phyloP scores from a whole-genome alignment of 2,888 invertebrate species.

The Hylaea fasciaria region DNA sequence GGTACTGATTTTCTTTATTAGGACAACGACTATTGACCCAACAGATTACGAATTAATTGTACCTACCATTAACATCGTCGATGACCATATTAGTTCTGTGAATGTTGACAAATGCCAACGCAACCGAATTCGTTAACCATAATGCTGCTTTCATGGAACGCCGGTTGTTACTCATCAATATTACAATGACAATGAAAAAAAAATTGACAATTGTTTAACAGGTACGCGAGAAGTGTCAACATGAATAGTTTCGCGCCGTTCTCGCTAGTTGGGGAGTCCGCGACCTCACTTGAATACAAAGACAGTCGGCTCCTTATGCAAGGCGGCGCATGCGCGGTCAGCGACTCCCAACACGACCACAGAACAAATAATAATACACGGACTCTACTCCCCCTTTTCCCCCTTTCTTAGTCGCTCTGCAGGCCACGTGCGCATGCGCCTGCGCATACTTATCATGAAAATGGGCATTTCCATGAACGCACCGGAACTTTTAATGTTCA shows the following conservation, averaged over 20 bases:
- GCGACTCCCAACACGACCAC: conserved; percentile 63
- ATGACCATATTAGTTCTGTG: conserved; percentile 25
- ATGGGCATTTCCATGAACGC: conserved; percentile 77
- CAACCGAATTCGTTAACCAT: conserved; percentile 46
- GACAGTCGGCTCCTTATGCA: conserved; percentile 71
- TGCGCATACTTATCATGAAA: conserved; percentile 71
- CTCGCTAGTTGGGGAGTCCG: conserved; percentile 72
- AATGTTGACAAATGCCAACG: conserved; percentile 31
- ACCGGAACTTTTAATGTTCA: conserved; percentile 66
- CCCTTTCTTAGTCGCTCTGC: conserved; percentile 44
- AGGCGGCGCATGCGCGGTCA: conserved; percentile 76
- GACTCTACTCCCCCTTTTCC: conserved; percentile 40
- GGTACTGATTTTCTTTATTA: background rate
- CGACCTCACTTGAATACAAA: conserved; percentile 77
- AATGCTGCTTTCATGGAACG: conserved; percentile 57
- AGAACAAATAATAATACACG: conserved; percentile 19
- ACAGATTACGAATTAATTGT: conserved; percentile 19
- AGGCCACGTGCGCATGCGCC: conserved; percentile 62
- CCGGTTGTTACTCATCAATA: conserved; percentile 63
- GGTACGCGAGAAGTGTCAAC: conserved; percentile 68
- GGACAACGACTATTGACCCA: conserved; percentile 16
- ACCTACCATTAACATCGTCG: conserved; percentile 14
- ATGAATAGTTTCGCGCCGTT: conserved; percentile 78
- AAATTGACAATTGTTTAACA: conserved; percentile 70
- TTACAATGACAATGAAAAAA: conserved; percentile 64